Evolutionary conservation across 1,140 invertebrate species (phyloP).

Genomic region (Aleiodes sp.): DNA sequence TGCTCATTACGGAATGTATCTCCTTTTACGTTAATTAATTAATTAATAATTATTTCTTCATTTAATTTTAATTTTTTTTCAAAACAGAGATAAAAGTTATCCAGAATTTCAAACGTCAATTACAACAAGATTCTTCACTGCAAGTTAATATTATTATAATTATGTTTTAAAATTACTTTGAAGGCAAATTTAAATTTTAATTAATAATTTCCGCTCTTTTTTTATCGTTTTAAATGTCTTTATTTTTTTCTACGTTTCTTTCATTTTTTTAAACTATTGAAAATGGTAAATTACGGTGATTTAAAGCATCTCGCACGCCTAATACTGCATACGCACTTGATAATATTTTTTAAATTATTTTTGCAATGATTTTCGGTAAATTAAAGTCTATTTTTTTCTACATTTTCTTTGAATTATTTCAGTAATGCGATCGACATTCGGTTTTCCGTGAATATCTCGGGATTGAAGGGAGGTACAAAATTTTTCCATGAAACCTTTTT

Average conservation of each 20-base stretch:
- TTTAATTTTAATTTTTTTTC: no score
- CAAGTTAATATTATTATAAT: neutral
- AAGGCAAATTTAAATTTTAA: neutral
- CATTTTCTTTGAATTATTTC: no score
- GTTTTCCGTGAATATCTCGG: no score
- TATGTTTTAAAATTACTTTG: conserved; percentile 3
- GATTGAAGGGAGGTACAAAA: no score
- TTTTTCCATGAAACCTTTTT: no score
- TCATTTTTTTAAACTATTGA: no score
- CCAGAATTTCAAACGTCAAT: conserved; percentile 16
- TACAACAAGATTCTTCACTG: conserved; percentile 2
- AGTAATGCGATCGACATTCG: no score
- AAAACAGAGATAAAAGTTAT: conserved; percentile 13
- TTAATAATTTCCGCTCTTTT: neutral
- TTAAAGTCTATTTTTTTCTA: neutral
- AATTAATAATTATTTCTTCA: no score
- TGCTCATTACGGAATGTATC: no score
- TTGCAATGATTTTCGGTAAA: neutral
- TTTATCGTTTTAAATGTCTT: neutral
- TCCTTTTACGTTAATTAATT: no score
- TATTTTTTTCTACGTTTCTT: neutral
- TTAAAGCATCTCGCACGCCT: neutral
- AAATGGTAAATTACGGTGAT: neutral
- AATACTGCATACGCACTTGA: neutral
- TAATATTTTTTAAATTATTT: neutral